A percentile compares a stretch with the other conserved stretches of the same genome.
Evolutionary conservation across 2,113 vertebrate genomes (phyloP).

Genomic region (Atrichornis clamosus): DNA sequence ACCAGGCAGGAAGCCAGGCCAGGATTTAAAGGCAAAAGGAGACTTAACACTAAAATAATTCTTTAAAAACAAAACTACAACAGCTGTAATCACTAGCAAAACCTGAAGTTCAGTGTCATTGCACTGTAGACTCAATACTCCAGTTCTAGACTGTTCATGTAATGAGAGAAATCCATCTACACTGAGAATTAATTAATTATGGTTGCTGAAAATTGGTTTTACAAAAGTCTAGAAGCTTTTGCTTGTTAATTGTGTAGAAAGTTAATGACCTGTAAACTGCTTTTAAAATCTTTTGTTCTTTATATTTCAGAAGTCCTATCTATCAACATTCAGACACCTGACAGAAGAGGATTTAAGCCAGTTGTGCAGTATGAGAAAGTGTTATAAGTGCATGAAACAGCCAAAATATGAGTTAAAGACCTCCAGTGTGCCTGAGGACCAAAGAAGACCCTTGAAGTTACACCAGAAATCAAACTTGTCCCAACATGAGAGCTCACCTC

Average conservation of each 20-base stretch:
- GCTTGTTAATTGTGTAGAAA: background rate
- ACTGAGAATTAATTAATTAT: background rate
- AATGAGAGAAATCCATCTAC: background rate
- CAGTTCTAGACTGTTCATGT: background rate
- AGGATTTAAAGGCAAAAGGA: background rate
- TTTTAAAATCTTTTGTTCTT: background rate
- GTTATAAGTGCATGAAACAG: background rate
- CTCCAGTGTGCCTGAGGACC: background rate
- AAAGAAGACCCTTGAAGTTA: background rate
- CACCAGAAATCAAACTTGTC: background rate
- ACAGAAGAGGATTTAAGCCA: background rate
- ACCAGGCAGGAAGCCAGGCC: background rate
- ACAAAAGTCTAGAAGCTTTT: background rate
- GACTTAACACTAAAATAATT: background rate
- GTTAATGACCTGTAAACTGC: background rate
- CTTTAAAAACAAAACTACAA: background rate
- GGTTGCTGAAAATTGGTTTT: background rate
- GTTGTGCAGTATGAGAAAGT: background rate
- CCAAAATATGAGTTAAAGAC: background rate
- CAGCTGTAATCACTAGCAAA: background rate
- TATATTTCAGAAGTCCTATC: background rate
- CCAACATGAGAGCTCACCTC: background rate
- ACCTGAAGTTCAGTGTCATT: background rate
- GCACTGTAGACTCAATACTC: background rate
- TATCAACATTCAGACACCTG: background rate